Evolutionary conservation across 1,140 invertebrate species (phyloP).

Genomic region (Carcinoscorpius rotundicauda): DNA sequence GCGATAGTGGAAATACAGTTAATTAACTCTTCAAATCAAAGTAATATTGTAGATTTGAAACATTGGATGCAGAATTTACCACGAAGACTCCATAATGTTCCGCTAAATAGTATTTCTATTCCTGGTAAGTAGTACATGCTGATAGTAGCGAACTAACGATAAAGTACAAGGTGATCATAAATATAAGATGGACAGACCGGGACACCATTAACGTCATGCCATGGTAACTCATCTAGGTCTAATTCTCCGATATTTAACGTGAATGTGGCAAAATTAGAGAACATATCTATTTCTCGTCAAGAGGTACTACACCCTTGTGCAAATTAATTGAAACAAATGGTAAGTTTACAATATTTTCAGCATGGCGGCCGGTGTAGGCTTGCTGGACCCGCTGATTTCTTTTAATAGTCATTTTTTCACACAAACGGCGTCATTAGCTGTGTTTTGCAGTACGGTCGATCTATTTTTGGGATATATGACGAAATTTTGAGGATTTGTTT

Average conservation of each 20-base stretch:
- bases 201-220: not conserved
- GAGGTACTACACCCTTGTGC: not conserved
- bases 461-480: no score
- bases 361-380: no score
- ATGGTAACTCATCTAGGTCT: not conserved
- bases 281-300: not conserved
- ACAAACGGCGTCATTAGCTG: no score
- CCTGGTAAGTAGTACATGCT: slow-evolving; percentile 12
- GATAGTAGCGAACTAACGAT: not conserved
- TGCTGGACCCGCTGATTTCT: no score
- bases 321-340: no score
- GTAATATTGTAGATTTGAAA: not conserved
- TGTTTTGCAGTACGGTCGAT: no score
- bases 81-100: slow-evolving; percentile 13
- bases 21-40: no score
- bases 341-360: no score
- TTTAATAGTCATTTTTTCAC: no score
- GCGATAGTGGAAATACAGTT: no score
- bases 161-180: not conserved
- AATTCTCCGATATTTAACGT: not conserved
- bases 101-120: slow-evolving; percentile 15
- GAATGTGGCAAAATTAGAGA: not conserved
- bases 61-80: slow-evolving; percentile 22
- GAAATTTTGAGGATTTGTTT: no score
- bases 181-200: not conserved